phyloP scores from a whole-genome alignment of 2,888 invertebrate species.

The Halictus quadricinctus region DNA sequence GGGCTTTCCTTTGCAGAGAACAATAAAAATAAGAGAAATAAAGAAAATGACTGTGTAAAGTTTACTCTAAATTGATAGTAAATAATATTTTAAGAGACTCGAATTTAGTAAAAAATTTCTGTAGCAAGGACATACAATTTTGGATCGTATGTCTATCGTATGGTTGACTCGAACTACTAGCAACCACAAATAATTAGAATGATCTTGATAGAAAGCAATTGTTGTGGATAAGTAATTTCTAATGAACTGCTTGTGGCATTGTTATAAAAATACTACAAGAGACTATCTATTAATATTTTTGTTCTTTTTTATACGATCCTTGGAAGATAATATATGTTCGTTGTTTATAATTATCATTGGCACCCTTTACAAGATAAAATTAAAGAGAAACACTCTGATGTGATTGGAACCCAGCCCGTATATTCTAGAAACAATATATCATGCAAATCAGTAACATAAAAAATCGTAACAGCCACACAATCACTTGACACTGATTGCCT shows the following conservation, averaged over 20 bases:
- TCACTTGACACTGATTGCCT: not conserved
- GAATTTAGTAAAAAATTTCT: too few species aligned
- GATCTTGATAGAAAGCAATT: not conserved
- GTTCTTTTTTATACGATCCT: not conserved
- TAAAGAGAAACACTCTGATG: not conserved
- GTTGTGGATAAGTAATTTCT: not conserved
- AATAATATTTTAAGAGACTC: too few species aligned
- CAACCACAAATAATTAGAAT: too few species aligned
- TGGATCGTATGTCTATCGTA: too few species aligned
- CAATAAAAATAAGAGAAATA: too few species aligned
- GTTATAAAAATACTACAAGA: not conserved
- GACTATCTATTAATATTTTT: not conserved
- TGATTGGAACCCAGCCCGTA: not conserved
- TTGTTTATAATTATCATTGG: constrained; percentile 6
- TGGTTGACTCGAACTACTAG: too few species aligned
- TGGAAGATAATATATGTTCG: not conserved
- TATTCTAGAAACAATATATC: not conserved
- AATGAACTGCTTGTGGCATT: not conserved
- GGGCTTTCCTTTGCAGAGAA: too few species aligned
- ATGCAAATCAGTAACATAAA: not conserved
- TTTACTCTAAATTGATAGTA: too few species aligned
- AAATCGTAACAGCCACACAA: not conserved
- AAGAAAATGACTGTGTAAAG: too few species aligned
- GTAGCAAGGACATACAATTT: too few species aligned
- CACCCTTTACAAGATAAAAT: not conserved